Evolutionary conservation across 1,140 invertebrate species (phyloP).

Genomic region (Oreohelix idahoensis): DNA sequence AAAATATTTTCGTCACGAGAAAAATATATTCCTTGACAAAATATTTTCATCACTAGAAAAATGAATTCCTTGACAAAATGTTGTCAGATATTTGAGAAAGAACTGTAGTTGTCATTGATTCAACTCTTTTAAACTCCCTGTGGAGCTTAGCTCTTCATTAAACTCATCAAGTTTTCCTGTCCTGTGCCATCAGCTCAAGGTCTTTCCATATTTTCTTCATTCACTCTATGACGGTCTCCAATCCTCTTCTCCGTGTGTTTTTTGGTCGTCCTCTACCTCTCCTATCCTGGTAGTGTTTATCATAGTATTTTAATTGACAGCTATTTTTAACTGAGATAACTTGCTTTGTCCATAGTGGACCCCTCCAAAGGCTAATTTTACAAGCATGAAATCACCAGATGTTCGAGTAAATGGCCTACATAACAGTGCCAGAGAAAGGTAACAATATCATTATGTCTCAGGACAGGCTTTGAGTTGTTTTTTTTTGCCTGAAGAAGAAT

Average conservation of each 20-base stretch:
- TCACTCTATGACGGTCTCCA: neutral
- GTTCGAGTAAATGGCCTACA: constrained; percentile 5
- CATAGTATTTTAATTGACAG: neutral
- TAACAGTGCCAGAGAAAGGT: constrained; percentile 2
- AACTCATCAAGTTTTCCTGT: no score
- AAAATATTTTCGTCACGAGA: no score
- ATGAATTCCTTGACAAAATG: no score
- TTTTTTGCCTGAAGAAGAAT: no score
- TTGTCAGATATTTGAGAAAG: no score
- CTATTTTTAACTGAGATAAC: neutral
- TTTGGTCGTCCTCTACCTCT: no score
- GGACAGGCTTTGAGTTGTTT: no score
- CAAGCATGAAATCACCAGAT: neutral
- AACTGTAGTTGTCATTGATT: no score
- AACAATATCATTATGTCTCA: neutral
- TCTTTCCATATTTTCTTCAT: neutral
- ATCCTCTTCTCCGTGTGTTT: neutral
- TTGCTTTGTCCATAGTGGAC: neutral
- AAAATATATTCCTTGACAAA: no score
- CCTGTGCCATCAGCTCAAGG: neutral
- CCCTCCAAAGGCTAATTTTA: neutral
- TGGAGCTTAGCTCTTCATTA: no score
- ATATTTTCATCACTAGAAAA: no score
- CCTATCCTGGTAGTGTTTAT: neutral
- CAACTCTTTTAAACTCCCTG: no score